Percentiles rank a stretch among this genome's conserved stretches.
Conservation (phyloP, 2,888 invertebrate species). For the Trileptium ribeirensis region DNA sequence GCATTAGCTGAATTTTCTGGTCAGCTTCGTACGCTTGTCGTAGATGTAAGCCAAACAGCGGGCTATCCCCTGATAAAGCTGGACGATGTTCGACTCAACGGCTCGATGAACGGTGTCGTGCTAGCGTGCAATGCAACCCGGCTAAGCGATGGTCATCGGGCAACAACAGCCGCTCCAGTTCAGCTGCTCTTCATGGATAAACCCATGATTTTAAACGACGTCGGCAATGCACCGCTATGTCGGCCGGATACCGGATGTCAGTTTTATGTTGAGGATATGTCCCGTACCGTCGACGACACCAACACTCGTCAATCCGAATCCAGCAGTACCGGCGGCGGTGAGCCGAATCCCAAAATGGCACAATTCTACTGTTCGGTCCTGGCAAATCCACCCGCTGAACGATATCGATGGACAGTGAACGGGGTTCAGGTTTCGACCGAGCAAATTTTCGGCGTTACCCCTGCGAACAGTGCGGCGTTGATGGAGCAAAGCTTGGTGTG, state of each 20-base stretch:
- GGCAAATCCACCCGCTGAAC: background rate
- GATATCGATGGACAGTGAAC: background rate
- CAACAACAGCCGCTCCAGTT: background rate
- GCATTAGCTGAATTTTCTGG: background rate
- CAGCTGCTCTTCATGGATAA: background rate
- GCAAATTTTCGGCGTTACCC: background rate
- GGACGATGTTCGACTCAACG: background rate
- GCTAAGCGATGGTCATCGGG: too few species aligned
- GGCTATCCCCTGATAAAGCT: conserved; percentile 14
- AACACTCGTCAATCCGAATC: too few species aligned
- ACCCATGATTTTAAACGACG: background rate
- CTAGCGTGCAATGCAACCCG: background rate
- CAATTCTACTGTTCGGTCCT: background rate
- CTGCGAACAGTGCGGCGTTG: too few species aligned
- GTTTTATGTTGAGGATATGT: background rate
- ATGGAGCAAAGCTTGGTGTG: background rate
- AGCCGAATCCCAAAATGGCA: too few species aligned
- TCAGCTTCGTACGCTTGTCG: background rate
- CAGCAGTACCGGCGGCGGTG: too few species aligned
- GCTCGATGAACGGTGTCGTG: background rate
- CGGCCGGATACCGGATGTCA: background rate
- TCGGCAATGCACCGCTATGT: background rate
- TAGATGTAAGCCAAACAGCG: background rate
- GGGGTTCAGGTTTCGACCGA: background rate
- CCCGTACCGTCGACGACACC: too few species aligned